Base-by-base conservation (phyloP, 2,888 invertebrate species). In the Plemyria rubiginata region DNA sequence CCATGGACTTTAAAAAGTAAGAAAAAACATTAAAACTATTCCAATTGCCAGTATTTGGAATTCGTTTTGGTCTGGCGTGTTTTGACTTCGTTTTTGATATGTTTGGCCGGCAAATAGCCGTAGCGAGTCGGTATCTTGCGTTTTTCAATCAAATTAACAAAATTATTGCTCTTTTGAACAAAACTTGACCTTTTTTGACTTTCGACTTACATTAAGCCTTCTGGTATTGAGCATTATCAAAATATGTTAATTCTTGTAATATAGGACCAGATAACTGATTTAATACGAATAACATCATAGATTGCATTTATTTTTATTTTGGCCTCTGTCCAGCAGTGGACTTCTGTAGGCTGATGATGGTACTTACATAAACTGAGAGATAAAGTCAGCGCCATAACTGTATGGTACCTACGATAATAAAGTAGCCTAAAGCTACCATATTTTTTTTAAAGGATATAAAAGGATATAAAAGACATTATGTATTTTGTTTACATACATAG, bases 1-100 rank as follows among this genome's bases (percentile, higher is more conserved):
- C 91, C 90, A 81, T 81, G 60, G 50, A 80, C 76, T 82, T 81
- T 80, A 86, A 90, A 87, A 87, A 78, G 78, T 77, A 76, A 75
- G 68, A 70, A 73, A 79, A 82, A 88, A 86, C 83, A 78, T 79
- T 79, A 84, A 88, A 92, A 91, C 92, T 92, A 92, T 92, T 90
- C 90, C 91, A 92, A 92, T 92, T 92, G 92, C 88, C 91, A 88
- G 88, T 82, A 84, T 87, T 81, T 67, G 90, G 92, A 92, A 92
- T 92, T 82, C 90, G 85, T 91, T 92, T 91, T 91, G 56, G 90
- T 86, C 83, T 87, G 87, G 84, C 81, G 81, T 77, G 81, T 81
- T 83, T 81, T 79, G 74, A 67, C 58, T 63, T 59, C 41, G 49
- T 64, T 65, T 65, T 61, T 54, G 60, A 57, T 54, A 60, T 57